phyloP scores from a whole-genome alignment of 2,888 invertebrate species.

The Tenthredo livida region DNA sequence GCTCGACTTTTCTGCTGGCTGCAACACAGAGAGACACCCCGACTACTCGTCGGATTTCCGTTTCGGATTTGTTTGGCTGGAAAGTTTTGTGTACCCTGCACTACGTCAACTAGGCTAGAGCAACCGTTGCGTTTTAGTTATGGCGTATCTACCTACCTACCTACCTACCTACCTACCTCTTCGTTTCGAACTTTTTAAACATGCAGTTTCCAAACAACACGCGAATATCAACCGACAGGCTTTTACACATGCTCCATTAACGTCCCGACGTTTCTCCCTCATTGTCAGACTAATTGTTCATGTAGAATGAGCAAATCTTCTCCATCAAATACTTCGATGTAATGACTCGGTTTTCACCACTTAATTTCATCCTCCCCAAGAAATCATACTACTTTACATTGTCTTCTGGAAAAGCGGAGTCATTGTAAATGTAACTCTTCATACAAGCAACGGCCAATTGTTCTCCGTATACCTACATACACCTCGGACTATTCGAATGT shows the following conservation, averaged over 20 bases:
- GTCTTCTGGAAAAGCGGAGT: not conserved
- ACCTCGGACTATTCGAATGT: not conserved
- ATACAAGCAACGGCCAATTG: not conserved
- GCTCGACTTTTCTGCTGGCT: constrained; percentile 60
- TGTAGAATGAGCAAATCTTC: constrained; percentile 16
- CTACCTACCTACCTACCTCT: constrained; percentile 19
- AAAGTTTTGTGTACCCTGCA: constrained; percentile 68
- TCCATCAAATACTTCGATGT: not conserved
- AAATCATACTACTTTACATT: constrained; percentile 13
- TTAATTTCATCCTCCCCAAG: not conserved
- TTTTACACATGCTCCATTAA: constrained; percentile 45
- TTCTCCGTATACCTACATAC: not conserved
- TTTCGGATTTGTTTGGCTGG: constrained; percentile 76
- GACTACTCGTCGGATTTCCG: constrained; percentile 69
- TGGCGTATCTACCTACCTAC: constrained; percentile 20
- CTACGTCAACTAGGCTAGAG: constrained; percentile 52
- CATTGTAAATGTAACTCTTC: not conserved
- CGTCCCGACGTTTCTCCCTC: constrained; percentile 18
- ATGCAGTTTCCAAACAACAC: constrained; percentile 48
- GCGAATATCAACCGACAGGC: constrained; percentile 29
- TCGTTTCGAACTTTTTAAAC: constrained; percentile 38
- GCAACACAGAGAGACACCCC: constrained; percentile 59
- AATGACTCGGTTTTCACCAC: not conserved
- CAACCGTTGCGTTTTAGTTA: constrained; percentile 51
- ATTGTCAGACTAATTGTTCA: constrained; percentile 17